phyloP scores from a whole-genome alignment of 2,797 vertebrate genomes.

The Moxostoma hubbsi region DNA sequence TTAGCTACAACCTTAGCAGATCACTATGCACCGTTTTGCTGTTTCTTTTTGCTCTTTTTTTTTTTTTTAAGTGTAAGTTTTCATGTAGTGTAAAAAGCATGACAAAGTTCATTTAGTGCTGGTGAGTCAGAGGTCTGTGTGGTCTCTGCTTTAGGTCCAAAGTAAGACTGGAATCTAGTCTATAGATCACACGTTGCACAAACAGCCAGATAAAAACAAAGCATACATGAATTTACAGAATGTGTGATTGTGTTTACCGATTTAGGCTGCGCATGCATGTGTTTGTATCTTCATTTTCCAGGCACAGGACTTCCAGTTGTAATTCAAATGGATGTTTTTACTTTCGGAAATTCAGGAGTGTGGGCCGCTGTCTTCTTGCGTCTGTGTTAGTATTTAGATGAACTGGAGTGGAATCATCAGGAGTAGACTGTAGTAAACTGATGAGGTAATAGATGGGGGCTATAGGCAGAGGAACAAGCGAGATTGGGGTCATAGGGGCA shows the following conservation, averaged over 20 bases:
- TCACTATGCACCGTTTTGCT: neutral
- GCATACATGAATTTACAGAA: slow-evolving; percentile 22
- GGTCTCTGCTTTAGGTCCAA: slow-evolving; percentile 41
- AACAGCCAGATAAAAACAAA: slow-evolving; percentile 47
- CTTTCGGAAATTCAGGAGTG: neutral
- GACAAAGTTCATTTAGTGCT: slow-evolving; percentile 17
- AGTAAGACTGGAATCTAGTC: slow-evolving; percentile 40
- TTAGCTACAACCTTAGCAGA: slow-evolving; percentile 4
- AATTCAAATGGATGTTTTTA: neutral
- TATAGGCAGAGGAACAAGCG: slow-evolving; percentile 54
- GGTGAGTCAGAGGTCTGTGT: slow-evolving; percentile 37
- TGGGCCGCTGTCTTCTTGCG: slow-evolving; percentile 30
- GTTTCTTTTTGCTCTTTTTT: neutral
- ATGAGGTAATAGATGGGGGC: slow-evolving; percentile 55
- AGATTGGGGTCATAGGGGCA: slow-evolving; percentile 66
- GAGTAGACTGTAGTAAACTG: slow-evolving; percentile 10
- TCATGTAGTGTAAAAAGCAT: slow-evolving; percentile 1
- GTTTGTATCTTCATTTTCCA: slow-evolving; percentile 17
- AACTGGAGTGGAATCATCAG: slow-evolving; percentile 54
- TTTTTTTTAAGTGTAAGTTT: neutral
- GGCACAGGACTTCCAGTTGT: neutral
- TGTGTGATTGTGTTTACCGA: slow-evolving; percentile 19
- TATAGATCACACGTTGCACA: slow-evolving; percentile 48
- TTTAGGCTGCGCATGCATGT: slow-evolving; percentile 40
- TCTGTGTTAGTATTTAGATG: slow-evolving; percentile 40